phyloP scores from a whole-genome alignment of 2,113 vertebrate species.

The Scortum barcoo region DNA sequence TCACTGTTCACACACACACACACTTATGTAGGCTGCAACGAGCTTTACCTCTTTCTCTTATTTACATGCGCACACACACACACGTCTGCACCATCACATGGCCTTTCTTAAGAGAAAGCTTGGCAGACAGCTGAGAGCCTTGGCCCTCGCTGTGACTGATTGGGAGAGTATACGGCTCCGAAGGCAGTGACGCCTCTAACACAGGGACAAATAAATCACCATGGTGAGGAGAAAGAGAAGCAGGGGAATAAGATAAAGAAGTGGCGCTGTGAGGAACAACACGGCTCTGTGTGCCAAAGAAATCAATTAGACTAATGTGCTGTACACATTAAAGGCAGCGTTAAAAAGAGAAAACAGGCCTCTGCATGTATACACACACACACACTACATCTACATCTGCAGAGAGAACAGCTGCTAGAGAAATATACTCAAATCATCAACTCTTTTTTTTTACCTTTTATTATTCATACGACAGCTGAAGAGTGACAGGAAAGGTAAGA shows the following conservation, averaged over 20 bases:
- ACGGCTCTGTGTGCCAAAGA: slow-evolving; percentile 10
- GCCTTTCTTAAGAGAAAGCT: slow-evolving; percentile 46
- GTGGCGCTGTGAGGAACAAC: slow-evolving; percentile 39
- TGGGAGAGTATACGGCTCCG: slow-evolving; percentile 48
- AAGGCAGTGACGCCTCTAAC: slow-evolving; percentile 65
- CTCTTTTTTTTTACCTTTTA: background rate
- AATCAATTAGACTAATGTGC: slow-evolving; percentile 62
- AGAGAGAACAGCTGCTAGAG: background rate
- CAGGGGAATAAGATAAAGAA: slow-evolving; percentile 52
- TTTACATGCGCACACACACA: slow-evolving; percentile 36
- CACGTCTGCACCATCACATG: slow-evolving; percentile 20
- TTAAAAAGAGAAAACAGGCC: slow-evolving; percentile 5
- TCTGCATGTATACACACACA: too few species aligned
- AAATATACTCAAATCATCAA: background rate
- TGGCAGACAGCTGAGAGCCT: slow-evolving; percentile 59
- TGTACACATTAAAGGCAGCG: slow-evolving; percentile 27
- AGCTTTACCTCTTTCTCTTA: slow-evolving; percentile 5
- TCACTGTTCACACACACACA: slow-evolving; percentile 3
- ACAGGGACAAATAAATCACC: slow-evolving; percentile 70
- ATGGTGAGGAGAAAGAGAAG: slow-evolving; percentile 52
- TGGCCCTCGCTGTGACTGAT: slow-evolving; percentile 68
- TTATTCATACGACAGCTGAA: too few species aligned
- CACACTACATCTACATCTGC: background rate
- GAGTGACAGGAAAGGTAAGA: too few species aligned
- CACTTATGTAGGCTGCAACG: background rate